Evolutionary conservation across 2,113 vertebrate genomes (phyloP), one percentile per base, ranked within the genome.

Genomic region (Tyrannus savana): DNA sequence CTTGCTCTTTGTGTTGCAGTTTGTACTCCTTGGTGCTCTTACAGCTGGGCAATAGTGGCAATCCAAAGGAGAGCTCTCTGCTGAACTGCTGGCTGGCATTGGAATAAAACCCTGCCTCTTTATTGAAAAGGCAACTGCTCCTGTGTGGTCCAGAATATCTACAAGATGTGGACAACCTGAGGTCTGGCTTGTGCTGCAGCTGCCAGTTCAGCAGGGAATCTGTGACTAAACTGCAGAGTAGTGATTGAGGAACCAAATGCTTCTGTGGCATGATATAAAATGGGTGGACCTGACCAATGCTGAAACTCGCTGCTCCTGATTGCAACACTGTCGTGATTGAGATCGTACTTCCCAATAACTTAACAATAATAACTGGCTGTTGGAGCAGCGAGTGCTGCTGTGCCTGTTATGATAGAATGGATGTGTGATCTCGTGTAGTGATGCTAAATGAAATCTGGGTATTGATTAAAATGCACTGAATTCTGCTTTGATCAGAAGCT

Each of bases 111-210:
- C 3, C 3, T 41, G 69, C 28, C 31, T 44, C 78, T 74, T 58
- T 27, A 72, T 28, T 72, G 47, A 44, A 88, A 75, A 75, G 28
- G 60, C 62, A 75, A 19, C 31, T 49, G 69, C 19, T 67, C 28
- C 53, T 46, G 46, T 5, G 4, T 41, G 39, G 19, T 60, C 16
- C 28, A 0, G 0, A 25, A 5, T 41, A 24, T 31, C 50, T 7
- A 10, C 0, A 10, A 60, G 52, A 56, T 22, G 12, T 18, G 56
- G 35, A 5, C 24, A 39, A 73, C 35, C 50, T 21, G 71, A 17
- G 46, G 67, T 11, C 80, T 79, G 71, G 12, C 47, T 55, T 59
- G 59, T 67, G 47, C 47, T 72, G 72, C 63, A 75, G 72, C 62
- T 79, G 81, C 52, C 62, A 55, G 0, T 84, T 63, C 44, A 80